These are phyloP conservation scores for Sterrhoptilus dennistouni DNA, from an alignment of 2,113 vertebrate species.

Conservation along the genomic window DNA sequence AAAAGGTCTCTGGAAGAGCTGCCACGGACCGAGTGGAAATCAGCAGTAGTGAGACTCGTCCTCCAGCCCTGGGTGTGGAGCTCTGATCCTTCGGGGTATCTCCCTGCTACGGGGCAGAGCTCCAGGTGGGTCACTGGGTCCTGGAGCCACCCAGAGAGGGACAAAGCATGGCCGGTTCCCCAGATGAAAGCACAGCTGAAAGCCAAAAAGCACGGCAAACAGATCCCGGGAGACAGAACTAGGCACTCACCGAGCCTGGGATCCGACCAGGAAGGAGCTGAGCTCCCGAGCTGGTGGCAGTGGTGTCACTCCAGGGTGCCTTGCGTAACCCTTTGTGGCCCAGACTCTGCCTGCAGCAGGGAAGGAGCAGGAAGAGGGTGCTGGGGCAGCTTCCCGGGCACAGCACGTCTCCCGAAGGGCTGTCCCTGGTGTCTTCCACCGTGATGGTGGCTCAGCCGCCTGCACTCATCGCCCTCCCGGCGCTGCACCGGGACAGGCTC, in stretches of 20 bases:
- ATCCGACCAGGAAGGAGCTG: slow-evolving; percentile 62
- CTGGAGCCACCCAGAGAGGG: background rate
- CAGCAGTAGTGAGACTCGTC: background rate
- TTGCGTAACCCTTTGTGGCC: slow-evolving; percentile 60
- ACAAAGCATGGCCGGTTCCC: background rate
- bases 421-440: background rate
- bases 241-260: slow-evolving; percentile 25
- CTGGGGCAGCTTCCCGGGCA: background rate
- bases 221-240: background rate
- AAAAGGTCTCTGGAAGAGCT: background rate
- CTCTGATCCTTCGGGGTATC: background rate
- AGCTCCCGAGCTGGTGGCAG: slow-evolving; percentile 23
- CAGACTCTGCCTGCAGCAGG: slow-evolving; percentile 11
- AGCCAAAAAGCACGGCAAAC: background rate
- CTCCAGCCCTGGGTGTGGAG: background rate
- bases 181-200: background rate
- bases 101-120: background rate
- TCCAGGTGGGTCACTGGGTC: background rate
- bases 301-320: slow-evolving; percentile 42
- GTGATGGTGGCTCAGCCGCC: background rate
- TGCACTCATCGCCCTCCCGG: background rate
- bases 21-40: background rate
- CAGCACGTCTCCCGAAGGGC: background rate
- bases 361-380: background rate
- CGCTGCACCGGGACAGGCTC: background rate